Base-by-base conservation (phyloP, 2,113 vertebrate species). In the Nyctibius bracteatus region DNA sequence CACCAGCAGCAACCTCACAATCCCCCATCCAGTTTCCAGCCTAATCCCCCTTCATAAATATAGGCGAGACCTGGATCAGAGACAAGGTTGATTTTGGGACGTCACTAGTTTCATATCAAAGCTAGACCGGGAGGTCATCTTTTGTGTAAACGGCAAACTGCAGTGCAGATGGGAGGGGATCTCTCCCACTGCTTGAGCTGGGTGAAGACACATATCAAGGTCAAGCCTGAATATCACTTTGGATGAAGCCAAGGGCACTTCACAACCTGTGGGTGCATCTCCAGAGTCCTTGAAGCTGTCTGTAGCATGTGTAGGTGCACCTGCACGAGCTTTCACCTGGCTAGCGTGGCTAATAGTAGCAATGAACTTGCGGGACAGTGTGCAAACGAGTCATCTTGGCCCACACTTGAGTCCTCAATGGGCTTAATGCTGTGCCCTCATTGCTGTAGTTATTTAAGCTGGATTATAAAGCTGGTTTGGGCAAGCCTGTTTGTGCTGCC, bases 361-460 rank as follows among this genome's bases (percentile, higher is more conserved):
- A 61, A 21, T 72, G 84, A 93, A 72, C 66, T 95, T 39, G 52
- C 2, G 5, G 79, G 62, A 75, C 33, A 54, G 61, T 43, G 49
- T 67, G 43, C 39, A 47, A 84, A 68, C 4, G 4, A 87, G 62
- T 96, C 77, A 75, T 86, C 57, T 61, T 5, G 7, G 77, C 84
- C 52, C 68, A 87, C 70, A 44, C 39, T 30, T 70, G 92, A 96
- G 35, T 79, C 65, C 68, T 92, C 83, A 25, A 23, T 2, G 4
- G 65, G 55, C 14, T 91, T 90, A 94, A 15, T 2, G 31, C 81
- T 81, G 57, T 92, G 93, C 49, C 84, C 61, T 97, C 81, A 19
- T 95, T 91, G 70, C 86, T 94, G 71, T 95, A 96, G 89, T 95
- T 94, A 79, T 63, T 97, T 95, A 94, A 95, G 35, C 17, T 79